Base-by-base conservation (phyloP, 1,140 invertebrate genomes). In the Venturia canescens region DNA sequence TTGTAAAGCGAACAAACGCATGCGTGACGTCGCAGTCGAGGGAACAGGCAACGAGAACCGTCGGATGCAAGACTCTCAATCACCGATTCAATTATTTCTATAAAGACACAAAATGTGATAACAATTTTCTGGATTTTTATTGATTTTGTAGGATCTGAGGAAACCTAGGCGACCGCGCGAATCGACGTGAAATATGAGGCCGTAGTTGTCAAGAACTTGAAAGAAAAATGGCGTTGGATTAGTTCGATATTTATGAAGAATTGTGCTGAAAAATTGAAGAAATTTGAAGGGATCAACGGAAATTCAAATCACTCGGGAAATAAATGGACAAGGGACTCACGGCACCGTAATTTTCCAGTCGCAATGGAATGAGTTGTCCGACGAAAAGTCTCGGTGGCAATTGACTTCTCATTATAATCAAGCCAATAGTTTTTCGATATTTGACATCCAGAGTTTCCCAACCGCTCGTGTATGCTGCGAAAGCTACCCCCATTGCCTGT, bases 161-260 rank as follows among this genome's bases (percentile, higher is more conserved):
- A 76, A 29, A 27, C n/a, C 18, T 78, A 44, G 34, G 80, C 63
- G 29, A 78, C 80, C 31, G 76, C 80, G 18, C 74, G 67, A n/a
- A 82, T 57, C 0, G 80, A 82, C 26, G 76, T 82, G 29, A 82
- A 82, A 60, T 82, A 82, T 16, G 80, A 82, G 11, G 48, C 76
- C 16, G 80, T 82, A 13, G 80, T 82, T 18, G 80, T 71, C 34
- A 82, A 53, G 66, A 82, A 82, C 80, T 80, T 23, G 27, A 80
- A 72, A 50, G 16, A 79, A 67, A 74, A 67, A 34, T 38, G 23
- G 29, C 21, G 16, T 9, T 69, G 27, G 16, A 11, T 50, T 26
- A 69, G 69, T 63, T 7, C 4, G 27, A 29, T 4, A 44, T 44
- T 44, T 5, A 4, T 44, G 11, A 11, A 44, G 38, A 75, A 0